Base-by-base conservation (phyloP, 2,888 invertebrate genomes). In the Netelia melanura region DNA sequence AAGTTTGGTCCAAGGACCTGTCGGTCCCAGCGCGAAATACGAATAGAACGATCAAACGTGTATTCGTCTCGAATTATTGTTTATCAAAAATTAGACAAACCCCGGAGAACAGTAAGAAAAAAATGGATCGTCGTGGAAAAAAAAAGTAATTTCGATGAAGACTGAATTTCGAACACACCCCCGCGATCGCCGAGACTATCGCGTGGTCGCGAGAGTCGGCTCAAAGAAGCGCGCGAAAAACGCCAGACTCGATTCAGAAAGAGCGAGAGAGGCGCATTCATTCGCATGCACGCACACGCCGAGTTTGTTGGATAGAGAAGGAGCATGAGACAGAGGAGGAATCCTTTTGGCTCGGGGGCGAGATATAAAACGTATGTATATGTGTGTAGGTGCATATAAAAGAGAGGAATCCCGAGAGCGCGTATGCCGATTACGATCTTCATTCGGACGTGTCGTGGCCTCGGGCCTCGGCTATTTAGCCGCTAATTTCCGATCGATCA, bases 401-500 rank as follows among this genome's bases (percentile, higher is more conserved):
- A 76, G 84, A 82, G 81, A 84, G 84, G 75, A 81, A 83, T 86
- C 81, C 81, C 83, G 83, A 71, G 86, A 85, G 65, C 83, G 86
- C 85, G 87, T 43, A 64, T 64, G 48, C 44, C 90, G 92, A 93
- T 93, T 92, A 92, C 89, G 88, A 92, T 92, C 91, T 89, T 91
- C 89, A 91, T 90, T 92, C 89, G 89, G 89, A 92, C 91, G 91
- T 92, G 92, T 92, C 92, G 90, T 90, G 88, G 90, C 92, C 90
- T 87, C 89, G 88, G 90, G 92, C 89, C 82, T 79, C 72, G 87
- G 92, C 90, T 90, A 91, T 92, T 93, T 93, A 92, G 90, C 91
- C 91, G 88, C 92, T 92, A 93, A 93, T 93, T 93, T 92, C 90
- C 91, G 92, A 93, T 93, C 93, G 92, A 92, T 92, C 92, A 92